Evolutionary conservation across 2,888 invertebrate species (phyloP), one percentile per base, ranked within the genome.

Genomic region (Chloromyia formosa): DNA sequence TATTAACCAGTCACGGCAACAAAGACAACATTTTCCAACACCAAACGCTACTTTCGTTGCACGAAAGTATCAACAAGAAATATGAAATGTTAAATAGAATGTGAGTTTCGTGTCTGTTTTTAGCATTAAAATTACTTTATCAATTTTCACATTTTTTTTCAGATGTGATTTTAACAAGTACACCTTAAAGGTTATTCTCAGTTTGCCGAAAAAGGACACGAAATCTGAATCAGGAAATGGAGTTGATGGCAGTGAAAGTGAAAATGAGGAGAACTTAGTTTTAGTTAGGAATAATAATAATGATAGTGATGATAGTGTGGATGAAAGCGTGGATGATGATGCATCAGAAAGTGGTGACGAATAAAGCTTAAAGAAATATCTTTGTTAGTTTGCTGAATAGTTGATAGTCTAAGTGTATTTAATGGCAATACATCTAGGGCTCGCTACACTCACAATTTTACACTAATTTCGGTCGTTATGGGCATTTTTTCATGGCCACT

Each of bases 81-180:
- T 92, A 93, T 80, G 92, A 93, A 73, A 93, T 93, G 83, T 83
- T 97, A 3, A 90, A 92, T 77, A 94, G 93, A 88, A 90, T 96
- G 94, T 96, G 84, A 90, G 92, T 89, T 75, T n/a, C 27, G 74
- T 77, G 64, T 64, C 27, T 53, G 22, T 20, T 56, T 73, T 22
- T 12, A 3, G 22, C 23, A 23, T 23, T 16, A 54, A 45, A 10
- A 53, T 45, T 42, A 45, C 20, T 40, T 74, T n/a, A n/a, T n/a
- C n/a, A 20, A 23, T 18, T 18, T n/a, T 35, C 27, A 4, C 27
- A 35, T 35, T 35, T 35, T 4, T 27, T 89, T 89, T 22, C 86
- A 96, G 95, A 80, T 95, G 95, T 83, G 94, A 96, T 82, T 94
- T 92, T 84, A 96, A 96, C 84, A 94, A 94, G 81, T 96, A 94